Base-by-base conservation (phyloP, 2,113 vertebrate species). In the Isichthys henryi region DNA sequence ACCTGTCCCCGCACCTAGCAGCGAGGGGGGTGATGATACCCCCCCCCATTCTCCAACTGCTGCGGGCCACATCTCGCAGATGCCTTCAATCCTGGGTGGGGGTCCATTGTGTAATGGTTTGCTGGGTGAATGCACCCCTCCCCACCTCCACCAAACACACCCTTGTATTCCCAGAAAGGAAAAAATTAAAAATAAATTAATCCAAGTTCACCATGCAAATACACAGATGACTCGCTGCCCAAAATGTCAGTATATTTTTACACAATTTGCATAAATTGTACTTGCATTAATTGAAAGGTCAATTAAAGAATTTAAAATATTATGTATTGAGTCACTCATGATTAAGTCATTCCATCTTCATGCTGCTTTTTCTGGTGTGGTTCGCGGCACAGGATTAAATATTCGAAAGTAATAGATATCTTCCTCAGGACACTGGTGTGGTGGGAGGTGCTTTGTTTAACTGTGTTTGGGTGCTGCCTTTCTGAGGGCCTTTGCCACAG, bases 11-110 rank as follows among this genome's bases (percentile, higher is more conserved):
- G 45, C n/a, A 82, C 87, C 13, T 62, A 56, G 31, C 90, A 88
- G 90, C 92, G 70, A 87, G 49, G 62, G 11, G 49, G 50, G 58
- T 53, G 62, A 19, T 15, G 74, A 66, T 88, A 80, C 39, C 70
- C n/a, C 50, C 53, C 66, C 9, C 85, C 83, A 88, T 88, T 43
- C 87, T 21, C 82, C 91, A 91, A 89, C 90, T 91, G 90, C 91
- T 91, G 74, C 62, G 17, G 21, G 48, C 74, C 86, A 88, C 85
- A 90, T 92, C 88, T 88, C 80, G 35, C 58, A 88, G 85, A 87
- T 85, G 90, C 62, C 90, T 86, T 90, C 43, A 89, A 88, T 90
- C 88, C 90, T 84, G 50, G 86, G 46, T 70, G 87, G 85, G 39
- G 70, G 86, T 66, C 88, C 70, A 88, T 70, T 35, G 58, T 89